Base-by-base conservation (phyloP, 2,888 invertebrate species). In the Ichneumoninae sp. region DNA sequence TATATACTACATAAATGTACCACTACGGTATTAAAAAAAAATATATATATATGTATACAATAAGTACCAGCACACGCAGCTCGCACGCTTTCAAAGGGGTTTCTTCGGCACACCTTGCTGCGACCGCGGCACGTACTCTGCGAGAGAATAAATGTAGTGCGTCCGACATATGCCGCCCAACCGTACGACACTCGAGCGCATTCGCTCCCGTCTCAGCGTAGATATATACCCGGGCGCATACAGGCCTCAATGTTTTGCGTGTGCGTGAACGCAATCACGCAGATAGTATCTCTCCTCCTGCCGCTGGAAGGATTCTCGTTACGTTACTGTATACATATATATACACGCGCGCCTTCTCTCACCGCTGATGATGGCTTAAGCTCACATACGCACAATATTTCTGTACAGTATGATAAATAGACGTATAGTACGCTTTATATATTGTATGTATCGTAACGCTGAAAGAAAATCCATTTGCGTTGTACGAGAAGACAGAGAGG, bases 191-290 rank as follows among this genome's bases (percentile, higher is more conserved):
- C 78, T 78, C 78, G 74, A 66, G 63, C 47, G 57, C 78, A 79
- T 74, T 83, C 54, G 68, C 74, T 79, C 30, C 83, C 78, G 74
- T 79, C 68, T 83, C 74, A 40, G 54, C 52, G 3, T 8, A 13
- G 30, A 44, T 68, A 54, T 33, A 6, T 66, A 36, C 13, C 40
- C 19, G 50, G 50, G 16, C 33, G 33, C 69, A 30, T 50, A 50
- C 16, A 26, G 30, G 52, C 19, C 36, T 10, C 26, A 6, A 16
- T 26, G 13, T 40, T 33, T 47, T 19, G n/a, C 33, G 81, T 83
- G 79, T 81, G 60, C 57, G 81, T 76, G 71, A 86, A 83, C 83
- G 83, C 86, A 86, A 83, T 86, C 86, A 83, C 79, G 81, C 81
- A 86, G 83, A 86, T 83, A 86, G 71, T 81, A 83, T 83, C 86